These are phyloP conservation scores for Cyclopterus lumpus DNA, from an alignment of 2,797 vertebrate genomes.

Conservation along the genomic window DNA sequence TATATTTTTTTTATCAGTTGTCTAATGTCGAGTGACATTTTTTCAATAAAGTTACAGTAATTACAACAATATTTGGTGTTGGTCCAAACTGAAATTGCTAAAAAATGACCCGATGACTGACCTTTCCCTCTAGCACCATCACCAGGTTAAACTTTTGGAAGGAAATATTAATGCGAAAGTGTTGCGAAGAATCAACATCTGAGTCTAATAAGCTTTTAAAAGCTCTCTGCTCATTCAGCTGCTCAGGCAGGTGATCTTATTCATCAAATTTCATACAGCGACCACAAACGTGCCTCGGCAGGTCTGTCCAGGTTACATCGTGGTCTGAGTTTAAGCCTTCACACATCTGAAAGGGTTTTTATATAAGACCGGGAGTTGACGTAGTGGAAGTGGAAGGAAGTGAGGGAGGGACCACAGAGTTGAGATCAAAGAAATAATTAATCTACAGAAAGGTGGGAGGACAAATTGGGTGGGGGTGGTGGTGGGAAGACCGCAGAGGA, in stretches of 20 bases:
- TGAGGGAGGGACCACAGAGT: slow-evolving; percentile 6
- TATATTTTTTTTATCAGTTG: neutral
- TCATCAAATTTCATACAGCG: neutral
- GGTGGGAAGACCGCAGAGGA: neutral
- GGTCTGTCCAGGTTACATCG: neutral
- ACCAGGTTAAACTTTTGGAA: neutral
- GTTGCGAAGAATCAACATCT: neutral
- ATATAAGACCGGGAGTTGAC: neutral
- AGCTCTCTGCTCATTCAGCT: neutral
- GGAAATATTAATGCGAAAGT: neutral
- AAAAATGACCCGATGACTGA: neutral
- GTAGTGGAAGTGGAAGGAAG: neutral
- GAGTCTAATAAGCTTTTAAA: neutral
- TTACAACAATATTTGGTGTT: neutral
- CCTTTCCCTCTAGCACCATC: neutral
- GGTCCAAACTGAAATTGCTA: neutral
- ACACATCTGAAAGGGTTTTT: slow-evolving; percentile 6
- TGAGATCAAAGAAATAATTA: slow-evolving; percentile 42
- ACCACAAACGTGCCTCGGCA: neutral
- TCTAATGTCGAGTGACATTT: neutral
- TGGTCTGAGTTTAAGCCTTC: slow-evolving; percentile 2
- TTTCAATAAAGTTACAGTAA: neutral
- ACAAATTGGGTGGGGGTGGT: slow-evolving; percentile 9
- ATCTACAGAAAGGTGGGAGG: slow-evolving; percentile 1
- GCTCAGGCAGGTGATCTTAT: too few species aligned